Evolutionary conservation across 2,888 invertebrate species (phyloP), one percentile per base, ranked within the genome.

Genomic region (Drosophila demipolita): DNA sequence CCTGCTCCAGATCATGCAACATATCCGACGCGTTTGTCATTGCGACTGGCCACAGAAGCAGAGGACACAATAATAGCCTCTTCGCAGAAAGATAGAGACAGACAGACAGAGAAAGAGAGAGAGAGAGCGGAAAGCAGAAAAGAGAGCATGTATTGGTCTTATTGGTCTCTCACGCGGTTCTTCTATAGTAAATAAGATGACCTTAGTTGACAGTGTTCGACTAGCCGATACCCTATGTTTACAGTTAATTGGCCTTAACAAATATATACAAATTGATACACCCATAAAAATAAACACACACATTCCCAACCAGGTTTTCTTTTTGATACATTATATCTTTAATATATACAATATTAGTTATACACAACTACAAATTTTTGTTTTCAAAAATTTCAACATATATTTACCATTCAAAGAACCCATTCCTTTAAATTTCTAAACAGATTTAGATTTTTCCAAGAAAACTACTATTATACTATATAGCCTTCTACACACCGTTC

Each of bases 1-100:
- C 88, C 80, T 17, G 82, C 82, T 87, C 83, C 60, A 91, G 68
- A 66, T 85, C 74, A 57, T 90, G 89, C 63, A 90, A 82, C 87
- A 91, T 82, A 71, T 87, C 75, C 73, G 70, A 58, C 57, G 74
- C 83, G 49, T 67, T 76, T 71, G 80, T 74, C 88, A 89, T 90
- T 70, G 75, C 72, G 71, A 86, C 88, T 85, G 83, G 36, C 59
- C 49, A n/a, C 54, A 29, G 26, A 42, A 9, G 23, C 36, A 45
- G 23, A 32, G 55, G 17, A 49, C n/a, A 23, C 57, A 42, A 15
- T 36, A 42, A 32, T 48, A 54, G 54, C 55, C 52, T 45, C 66
- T 32, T 17, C 11, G 54, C 8, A 29, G 26, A 59, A 49, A 62
- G 64, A 8, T 8, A n/a, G 5, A 70, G 20, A 63, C 29, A 20